Conservation (phyloP, 2,113 vertebrate genomes). For the Otolemur garnettii region DNA sequence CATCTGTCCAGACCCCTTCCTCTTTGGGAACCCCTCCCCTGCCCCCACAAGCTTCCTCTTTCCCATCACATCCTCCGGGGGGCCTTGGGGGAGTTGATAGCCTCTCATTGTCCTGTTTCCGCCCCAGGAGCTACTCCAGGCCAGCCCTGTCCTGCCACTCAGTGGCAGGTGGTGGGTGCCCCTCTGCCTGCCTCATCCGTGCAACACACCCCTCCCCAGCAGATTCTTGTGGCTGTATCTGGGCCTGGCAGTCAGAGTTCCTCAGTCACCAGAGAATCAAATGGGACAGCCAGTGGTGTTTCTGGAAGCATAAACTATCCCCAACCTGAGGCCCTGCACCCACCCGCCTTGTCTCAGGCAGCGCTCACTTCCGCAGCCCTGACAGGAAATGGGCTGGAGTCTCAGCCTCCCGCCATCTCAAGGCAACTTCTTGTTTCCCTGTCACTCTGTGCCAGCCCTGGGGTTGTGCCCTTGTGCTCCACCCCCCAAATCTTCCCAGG, state of each 20-base stretch:
- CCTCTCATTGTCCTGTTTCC: not conserved
- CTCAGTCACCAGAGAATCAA: not conserved
- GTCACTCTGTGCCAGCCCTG: slow-evolving; percentile 60
- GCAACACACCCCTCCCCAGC: not conserved
- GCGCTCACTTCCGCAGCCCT: slow-evolving; percentile 75
- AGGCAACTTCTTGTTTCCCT: slow-evolving; percentile 80
- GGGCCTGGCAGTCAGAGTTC: not conserved
- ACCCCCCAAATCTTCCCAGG: slow-evolving; percentile 61
- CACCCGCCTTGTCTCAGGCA: slow-evolving; percentile 30
- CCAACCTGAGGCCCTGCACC: not conserved
- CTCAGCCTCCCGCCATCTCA: slow-evolving; percentile 71
- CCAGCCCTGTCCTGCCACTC: not conserved
- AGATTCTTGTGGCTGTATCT: rapidly evolving
- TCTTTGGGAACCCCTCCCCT: not conserved
- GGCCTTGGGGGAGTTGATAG: not conserved
- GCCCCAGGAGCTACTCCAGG: not conserved
- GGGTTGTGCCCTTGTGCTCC: slow-evolving; percentile 63
- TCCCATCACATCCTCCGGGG: not conserved
- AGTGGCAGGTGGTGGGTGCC: too few relatives aligned
- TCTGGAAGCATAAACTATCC: not conserved
- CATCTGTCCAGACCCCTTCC: slow-evolving; percentile 62
- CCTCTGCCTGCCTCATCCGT: not conserved
- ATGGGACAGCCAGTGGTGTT: not conserved
- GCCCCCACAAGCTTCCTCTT: slow-evolving; percentile 60
- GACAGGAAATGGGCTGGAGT: slow-evolving; percentile 82